phyloP scores from a whole-genome alignment of 37 sponge, comb jelly and placozoan species.

The Amphimedon queenslandica region DNA sequence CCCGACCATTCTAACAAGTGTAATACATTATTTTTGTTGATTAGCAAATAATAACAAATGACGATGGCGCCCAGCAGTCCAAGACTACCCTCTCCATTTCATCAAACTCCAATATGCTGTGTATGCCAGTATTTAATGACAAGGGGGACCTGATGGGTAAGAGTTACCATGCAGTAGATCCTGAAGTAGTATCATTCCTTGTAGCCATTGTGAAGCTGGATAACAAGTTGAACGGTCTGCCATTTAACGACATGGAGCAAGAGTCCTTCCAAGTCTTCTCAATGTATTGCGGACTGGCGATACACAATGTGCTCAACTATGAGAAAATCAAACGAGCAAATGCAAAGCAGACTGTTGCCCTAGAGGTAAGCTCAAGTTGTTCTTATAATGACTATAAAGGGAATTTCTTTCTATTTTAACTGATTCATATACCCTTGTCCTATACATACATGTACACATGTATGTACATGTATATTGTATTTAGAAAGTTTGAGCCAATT shows the following conservation, averaged over 20 bases:
- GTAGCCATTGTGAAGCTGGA: constrained; percentile 76
- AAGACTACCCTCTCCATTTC: no score
- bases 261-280: constrained; percentile 71
- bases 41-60: no score
- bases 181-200: not conserved
- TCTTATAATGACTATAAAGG: not conserved
- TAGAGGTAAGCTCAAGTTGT: constrained; percentile 80
- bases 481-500: no score
- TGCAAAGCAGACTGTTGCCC: constrained; percentile 74
- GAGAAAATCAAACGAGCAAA: constrained; percentile 66
- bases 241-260: constrained; percentile 68
- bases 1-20: no score
- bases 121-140: constrained; percentile 71
- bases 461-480: no score
- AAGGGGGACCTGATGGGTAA: constrained; percentile 55
- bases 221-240: constrained; percentile 64
- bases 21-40: no score
- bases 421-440: not conserved
- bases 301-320: constrained; percentile 86
- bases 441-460: no score
- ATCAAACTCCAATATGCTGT: constrained; percentile 60
- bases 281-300: constrained; percentile 84
- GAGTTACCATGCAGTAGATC: not conserved
- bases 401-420: no score
- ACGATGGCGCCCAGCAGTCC: no score